Percentiles rank a stretch among this genome's conserved stretches.
Conservation (phyloP, 2,888 invertebrate genomes). For the Drosophila lutescens region DNA sequence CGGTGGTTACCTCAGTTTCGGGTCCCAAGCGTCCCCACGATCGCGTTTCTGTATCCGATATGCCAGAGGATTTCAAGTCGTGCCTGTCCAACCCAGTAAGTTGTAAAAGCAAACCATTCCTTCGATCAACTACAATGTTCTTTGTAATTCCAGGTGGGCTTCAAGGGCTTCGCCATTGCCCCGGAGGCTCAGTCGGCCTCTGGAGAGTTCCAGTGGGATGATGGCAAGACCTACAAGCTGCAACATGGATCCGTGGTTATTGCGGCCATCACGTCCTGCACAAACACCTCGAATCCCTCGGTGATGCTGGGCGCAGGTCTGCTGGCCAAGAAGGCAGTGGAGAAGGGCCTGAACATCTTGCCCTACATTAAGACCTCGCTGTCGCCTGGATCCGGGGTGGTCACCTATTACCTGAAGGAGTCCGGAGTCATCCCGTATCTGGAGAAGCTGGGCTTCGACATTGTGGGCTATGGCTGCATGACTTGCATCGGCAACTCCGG, state of each 20-base stretch:
- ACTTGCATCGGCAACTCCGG: constrained; percentile 99
- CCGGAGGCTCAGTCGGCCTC: constrained; percentile 87
- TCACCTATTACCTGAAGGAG: constrained; percentile 91
- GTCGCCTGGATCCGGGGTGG: constrained; percentile 97
- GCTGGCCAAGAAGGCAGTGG: constrained; percentile 96
- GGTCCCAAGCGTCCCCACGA: constrained; percentile 99
- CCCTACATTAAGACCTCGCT: constrained; percentile 98
- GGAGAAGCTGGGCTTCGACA: constrained; percentile 94
- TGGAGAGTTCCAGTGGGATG: constrained; percentile 91
- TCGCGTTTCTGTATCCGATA: constrained; percentile 93
- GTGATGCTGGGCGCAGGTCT: constrained; percentile 99
- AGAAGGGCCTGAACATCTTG: constrained; percentile 93
- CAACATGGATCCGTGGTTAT: constrained; percentile 97
- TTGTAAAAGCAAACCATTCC: constrained; percentile 76
- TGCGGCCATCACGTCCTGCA: constrained; percentile 98
- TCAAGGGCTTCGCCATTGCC: constrained; percentile 94
- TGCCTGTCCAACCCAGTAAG: constrained; percentile 95
- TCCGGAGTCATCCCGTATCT: constrained; percentile 96
- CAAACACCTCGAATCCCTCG: constrained; percentile 98
- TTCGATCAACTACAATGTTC: neutral
- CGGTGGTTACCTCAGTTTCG: constrained; percentile 97
- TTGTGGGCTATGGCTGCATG: constrained; percentile 99
- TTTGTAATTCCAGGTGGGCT: constrained; percentile 88
- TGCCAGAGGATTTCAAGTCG: constrained; percentile 94
- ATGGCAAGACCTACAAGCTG: constrained; percentile 91